Conservation (phyloP, 2,797 vertebrate genomes). For the Rhinophrynus dorsalis region DNA sequence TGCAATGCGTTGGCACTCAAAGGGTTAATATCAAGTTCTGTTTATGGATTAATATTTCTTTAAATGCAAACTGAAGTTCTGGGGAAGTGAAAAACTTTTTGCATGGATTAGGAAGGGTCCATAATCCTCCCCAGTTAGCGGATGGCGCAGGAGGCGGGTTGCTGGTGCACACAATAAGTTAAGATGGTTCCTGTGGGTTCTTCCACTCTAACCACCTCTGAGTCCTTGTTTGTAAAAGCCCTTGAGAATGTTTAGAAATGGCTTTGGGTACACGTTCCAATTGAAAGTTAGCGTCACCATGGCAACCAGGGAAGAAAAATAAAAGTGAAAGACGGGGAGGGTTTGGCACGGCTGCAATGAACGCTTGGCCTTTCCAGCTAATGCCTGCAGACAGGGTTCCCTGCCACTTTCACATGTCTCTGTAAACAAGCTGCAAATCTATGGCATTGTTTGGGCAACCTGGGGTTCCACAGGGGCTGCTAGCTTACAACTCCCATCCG, state of each 20-base stretch:
- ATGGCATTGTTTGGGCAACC: no score
- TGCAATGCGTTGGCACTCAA: no score
- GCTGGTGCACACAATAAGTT: neutral
- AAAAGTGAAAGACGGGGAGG: slow-evolving; percentile 5
- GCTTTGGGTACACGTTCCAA: slow-evolving; percentile 29
- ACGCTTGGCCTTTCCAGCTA: slow-evolving; percentile 15
- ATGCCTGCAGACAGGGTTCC: slow-evolving; percentile 1
- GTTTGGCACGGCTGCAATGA: slow-evolving; percentile 18
- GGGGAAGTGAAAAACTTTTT: no score
- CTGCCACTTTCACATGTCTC: neutral
- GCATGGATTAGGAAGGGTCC: no score
- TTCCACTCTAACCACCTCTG: neutral
- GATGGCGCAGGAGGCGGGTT: neutral
- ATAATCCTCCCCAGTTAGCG: neutral
- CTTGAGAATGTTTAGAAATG: slow-evolving; percentile 36
- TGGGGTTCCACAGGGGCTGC: neutral
- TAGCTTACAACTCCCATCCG: no score
- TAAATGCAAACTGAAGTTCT: no score
- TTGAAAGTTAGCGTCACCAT: slow-evolving; percentile 41
- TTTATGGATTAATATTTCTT: no score
- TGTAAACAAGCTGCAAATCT: neutral
- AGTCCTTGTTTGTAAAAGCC: slow-evolving; percentile 28
- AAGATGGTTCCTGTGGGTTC: neutral
- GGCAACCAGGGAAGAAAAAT: slow-evolving; percentile 29
- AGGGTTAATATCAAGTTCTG: no score